Evolutionary conservation across 1,140 invertebrate species (phyloP).

Genomic region (Eufriesea mexicana): DNA sequence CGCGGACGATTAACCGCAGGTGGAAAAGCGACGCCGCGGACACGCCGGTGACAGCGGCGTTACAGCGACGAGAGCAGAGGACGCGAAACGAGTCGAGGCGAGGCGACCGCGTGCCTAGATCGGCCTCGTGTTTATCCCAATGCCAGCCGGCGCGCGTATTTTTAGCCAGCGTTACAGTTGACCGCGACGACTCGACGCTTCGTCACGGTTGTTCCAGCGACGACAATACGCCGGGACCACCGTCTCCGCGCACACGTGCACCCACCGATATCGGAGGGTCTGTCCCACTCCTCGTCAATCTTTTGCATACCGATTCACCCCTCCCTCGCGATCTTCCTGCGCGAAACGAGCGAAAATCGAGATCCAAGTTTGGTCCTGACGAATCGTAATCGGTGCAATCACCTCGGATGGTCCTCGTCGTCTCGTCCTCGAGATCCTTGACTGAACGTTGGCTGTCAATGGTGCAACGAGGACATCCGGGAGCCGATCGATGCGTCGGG

Average conservation of each 20-base stretch:
- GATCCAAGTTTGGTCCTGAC: too few relatives aligned
- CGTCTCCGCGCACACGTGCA: not conserved
- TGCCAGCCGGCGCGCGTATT: slow-evolving; percentile 48
- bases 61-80: not conserved
- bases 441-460: too few relatives aligned
- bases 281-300: too few relatives aligned
- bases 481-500: too few relatives aligned
- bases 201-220: slow-evolving; percentile 12
- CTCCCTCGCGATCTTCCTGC: slow-evolving; percentile 1
- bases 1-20: too few relatives aligned
- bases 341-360: not conserved
- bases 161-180: slow-evolving; percentile 55
- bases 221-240: not conserved
- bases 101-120: slow-evolving; percentile 14
- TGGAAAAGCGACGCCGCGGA: too few relatives aligned
- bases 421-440: not conserved
- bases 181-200: slow-evolving; percentile 22
- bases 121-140: slow-evolving; percentile 50
- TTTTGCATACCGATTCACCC: too few relatives aligned
- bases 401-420: too few relatives aligned
- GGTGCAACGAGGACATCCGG: too few relatives aligned
- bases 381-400: slow-evolving; percentile 33
- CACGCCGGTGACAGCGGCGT: too few relatives aligned
- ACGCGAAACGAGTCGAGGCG: not conserved
- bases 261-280: too few relatives aligned